Conservation (phyloP, 2,113 vertebrate species). For the Mixornis gularis region DNA sequence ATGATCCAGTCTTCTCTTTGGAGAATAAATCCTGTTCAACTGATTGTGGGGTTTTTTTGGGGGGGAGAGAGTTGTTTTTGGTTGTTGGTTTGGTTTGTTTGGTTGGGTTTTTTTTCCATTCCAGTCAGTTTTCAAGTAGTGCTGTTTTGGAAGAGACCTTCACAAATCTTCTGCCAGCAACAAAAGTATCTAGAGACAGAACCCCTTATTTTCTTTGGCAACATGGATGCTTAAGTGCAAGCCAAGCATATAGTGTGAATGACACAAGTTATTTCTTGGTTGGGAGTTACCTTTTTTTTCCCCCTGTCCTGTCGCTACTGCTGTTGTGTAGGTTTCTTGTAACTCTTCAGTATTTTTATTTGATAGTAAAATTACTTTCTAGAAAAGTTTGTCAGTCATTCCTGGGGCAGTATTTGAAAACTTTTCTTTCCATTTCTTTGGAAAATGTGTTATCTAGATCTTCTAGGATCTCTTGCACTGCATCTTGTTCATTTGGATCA, state of each 20-base stretch:
- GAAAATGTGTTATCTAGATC: background rate
- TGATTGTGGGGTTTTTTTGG: too few relatives aligned
- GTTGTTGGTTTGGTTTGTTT: too few relatives aligned
- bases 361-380: background rate
- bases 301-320: background rate
- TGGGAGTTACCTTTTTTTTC: background rate
- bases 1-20: background rate
- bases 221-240: background rate
- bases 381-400: background rate
- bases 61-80: too few relatives aligned
- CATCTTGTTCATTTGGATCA: background rate
- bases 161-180: background rate
- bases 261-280: background rate
- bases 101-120: background rate
- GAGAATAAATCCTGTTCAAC: background rate
- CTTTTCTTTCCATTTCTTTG: background rate
- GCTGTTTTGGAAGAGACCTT: background rate
- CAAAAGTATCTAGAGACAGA: background rate
- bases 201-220: background rate
- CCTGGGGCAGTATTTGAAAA: background rate
- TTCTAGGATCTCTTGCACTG: background rate
- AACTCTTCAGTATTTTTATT: background rate
- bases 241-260: background rate
- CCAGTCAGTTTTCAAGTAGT: background rate
- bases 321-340: background rate